Evolutionary conservation across 2,113 vertebrate genomes (phyloP), one percentile per base, ranked within the genome.

Genomic region (Donacobius atricapilla): DNA sequence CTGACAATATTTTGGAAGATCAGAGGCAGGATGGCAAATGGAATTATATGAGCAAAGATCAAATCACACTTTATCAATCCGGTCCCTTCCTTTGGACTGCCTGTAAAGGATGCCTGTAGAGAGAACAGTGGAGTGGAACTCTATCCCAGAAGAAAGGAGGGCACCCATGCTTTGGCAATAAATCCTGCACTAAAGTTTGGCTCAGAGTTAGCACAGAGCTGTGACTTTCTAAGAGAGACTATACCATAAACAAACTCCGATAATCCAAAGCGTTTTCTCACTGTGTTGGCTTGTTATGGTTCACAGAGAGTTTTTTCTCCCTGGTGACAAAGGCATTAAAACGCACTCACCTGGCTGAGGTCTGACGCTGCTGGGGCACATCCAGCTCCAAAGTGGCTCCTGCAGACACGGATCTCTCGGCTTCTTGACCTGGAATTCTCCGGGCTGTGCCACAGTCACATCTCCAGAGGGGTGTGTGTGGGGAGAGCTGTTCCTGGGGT

Each of bases 381-480:
- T 14, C 63, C 33, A 91, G 33, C 92, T 88, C 94, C 97, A 63
- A 6, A 90, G 53, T n/a, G 68, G 89, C 66, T 97, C 84, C 54
- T n/a, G 92, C 92, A 93, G 81, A 93, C 94, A 63, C 76, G 44
- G 70, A 85, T 96, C 93, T 83, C 86, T 90, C 40, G 0, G 72
- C 82, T 97, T 92, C 87, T 97, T 79, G 97, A 94, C 94, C 97
- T 97, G 97, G 89, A 97, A 95, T 94, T 96, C 96, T 96, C 58
- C 4, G 96, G 97, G 83, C 97, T 97, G 96, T 96, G 95, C 97
- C 97, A 98, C 94, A 31, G 23, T 90, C 91, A 60, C 95, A 61
- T 93, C 93, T 92, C 66, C 22, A 7, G 95, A 69, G 96, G 97
- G 97, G 83, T 57, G 95, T 93, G 92, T 94, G 88, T 33, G 35